Base-by-base conservation (phyloP, 2,797 vertebrate genomes). In the Spinibarbus caldwelli region DNA sequence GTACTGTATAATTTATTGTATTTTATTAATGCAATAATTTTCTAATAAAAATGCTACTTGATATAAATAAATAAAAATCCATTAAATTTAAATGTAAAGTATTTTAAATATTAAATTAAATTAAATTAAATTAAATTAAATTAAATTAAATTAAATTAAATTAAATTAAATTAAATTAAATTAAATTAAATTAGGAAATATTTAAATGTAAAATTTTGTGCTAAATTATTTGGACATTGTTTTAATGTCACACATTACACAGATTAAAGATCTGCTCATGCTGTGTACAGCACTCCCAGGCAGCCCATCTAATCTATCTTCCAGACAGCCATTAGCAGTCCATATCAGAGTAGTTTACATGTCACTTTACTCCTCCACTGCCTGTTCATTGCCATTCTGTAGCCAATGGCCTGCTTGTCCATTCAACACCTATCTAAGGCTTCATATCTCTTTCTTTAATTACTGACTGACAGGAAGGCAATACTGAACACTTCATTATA, bases 381-480 rank as follows among this genome's bases (percentile, higher is more conserved):
- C 91, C 90, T 89, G 26, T 88, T 93, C 91, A 92, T 92, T 93
- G 91, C 93, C 92, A 93, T 93, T 92, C 89, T 90, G 90, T 88
- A 91, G 88, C 92, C 86, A 80, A 86, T 54, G 88, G 47, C 89
- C 92, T 91, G 86, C 78, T 86, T 88, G 86, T 92, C 91, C 90
- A 92, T 94, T 93, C 93, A 93, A 90, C 91, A 91, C 92, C 90
- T 94, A 93, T 94, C 92, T 92, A 89, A 90, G 86, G 89, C 90
- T 89, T 92, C 92, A 93, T 94, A 95, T 95, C 93, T 95, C 92
- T 94, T 89, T 31, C 89, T 81, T 89, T 96, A 95, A 95, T 95
- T 94, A 93, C 94, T 95, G 95, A 98, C 94, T 97, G 97, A 97
- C 97, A 98, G 97, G 97, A 98, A 97, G 95, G 96, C 97, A 96